Base-by-base conservation (phyloP, 2,888 invertebrate species). In the Drosophila eohydei region DNA sequence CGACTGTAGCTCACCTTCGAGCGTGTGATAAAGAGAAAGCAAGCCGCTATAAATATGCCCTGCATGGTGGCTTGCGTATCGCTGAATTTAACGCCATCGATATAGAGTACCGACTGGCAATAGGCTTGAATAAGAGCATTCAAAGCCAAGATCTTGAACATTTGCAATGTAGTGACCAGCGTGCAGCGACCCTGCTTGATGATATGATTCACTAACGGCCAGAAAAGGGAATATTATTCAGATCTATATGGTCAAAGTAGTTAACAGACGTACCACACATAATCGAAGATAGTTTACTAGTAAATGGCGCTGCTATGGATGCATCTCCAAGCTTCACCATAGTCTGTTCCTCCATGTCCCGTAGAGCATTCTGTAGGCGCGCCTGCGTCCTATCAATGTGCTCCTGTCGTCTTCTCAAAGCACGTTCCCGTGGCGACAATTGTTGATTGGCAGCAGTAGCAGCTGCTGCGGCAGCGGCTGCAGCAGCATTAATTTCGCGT, bases 171-270 rank as follows among this genome's bases (percentile, higher is more conserved):
- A 0, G 99, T 99, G 26, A 99, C 99, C 69, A 99, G 94, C 0
- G 99, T 99, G 92, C 99, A 99, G 28, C 99, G 96, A 1, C 99
- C 99, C 94, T 99, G 99, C 92, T 99, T 99, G 90, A 99, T 99
- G 74, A 99, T 97, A 94, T 99, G 98, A 91, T 98, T 99, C 90
- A 99, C 99, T 98, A 94, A 60, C 6, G 16, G 1, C 95, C 56
- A 57, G 5, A 30, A 94, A 40, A n/a, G 4, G 3, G 1, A 7
- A n/a, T 16, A 40, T 54, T 40, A 54, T 6, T 16, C 6, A 12
- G 11, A 16, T 30, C 3, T 2, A 12, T 12, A 16, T 2, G n/a
- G 8, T 30, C 30, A 9, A 12, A 12, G 1, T 16, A 40, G 11
- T 1, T 30, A 0, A 5, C 6, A 9, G 8, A 40, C 96, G 95